These are phyloP conservation scores for Catostomus latipinnis DNA, from an alignment of 2,797 vertebrate species.

Conservation along the genomic window DNA sequence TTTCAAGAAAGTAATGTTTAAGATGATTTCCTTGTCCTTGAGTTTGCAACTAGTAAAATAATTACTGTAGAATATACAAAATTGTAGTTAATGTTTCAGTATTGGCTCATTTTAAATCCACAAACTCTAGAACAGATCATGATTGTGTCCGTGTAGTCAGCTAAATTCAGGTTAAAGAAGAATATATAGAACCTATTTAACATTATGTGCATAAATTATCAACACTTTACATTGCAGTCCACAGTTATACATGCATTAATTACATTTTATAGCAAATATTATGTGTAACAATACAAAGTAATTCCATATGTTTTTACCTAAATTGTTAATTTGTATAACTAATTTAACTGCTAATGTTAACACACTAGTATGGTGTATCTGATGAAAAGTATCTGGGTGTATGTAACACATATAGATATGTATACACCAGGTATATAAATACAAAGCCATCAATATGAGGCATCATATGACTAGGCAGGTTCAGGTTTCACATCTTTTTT, in stretches of 20 bases:
- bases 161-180: not conserved
- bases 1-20: slow-evolving; percentile 1
- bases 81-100: too few relatives aligned
- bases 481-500: slow-evolving; percentile 1
- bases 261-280: too few relatives aligned
- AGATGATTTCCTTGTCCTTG: not conserved
- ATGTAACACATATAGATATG: not conserved
- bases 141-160: not conserved
- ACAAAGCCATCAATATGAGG: not conserved
- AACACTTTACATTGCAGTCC: too few relatives aligned
- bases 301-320: too few relatives aligned
- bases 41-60: not conserved
- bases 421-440: slow-evolving; percentile 1
- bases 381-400: not conserved
- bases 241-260: too few relatives aligned
- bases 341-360: too few relatives aligned
- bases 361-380: too few relatives aligned
- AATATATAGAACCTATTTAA: too few relatives aligned
- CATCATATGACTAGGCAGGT: not conserved
- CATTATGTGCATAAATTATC: too few relatives aligned
- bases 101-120: not conserved
- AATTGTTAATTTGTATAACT: too few relatives aligned
- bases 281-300: too few relatives aligned
- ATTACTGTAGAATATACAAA: not conserved
- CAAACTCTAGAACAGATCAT: not conserved